Percentiles rank a stretch among this genome's conserved stretches.
These are phyloP conservation scores for Pristis pectinata DNA, from an alignment of 2,797 vertebrate species.

Conservation along the genomic window DNA sequence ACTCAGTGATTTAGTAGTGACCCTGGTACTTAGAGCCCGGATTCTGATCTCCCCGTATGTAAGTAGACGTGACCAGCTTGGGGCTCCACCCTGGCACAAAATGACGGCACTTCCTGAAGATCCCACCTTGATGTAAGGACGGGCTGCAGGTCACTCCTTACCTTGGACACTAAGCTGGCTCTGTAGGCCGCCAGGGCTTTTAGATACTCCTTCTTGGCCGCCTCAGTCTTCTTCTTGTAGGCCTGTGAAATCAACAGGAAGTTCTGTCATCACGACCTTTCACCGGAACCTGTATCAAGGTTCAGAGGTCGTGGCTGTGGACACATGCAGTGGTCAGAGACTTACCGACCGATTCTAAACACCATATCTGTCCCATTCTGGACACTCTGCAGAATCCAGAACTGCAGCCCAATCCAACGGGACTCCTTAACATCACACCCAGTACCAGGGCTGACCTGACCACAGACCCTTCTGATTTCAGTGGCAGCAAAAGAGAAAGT, in stretches of 20 bases:
- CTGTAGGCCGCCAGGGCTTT: conserved; percentile 96
- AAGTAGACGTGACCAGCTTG: background rate
- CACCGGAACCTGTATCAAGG: background rate
- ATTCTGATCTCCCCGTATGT: background rate
- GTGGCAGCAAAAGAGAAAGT: too few species aligned
- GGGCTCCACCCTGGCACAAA: background rate
- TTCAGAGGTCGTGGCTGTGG: background rate
- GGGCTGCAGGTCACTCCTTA: conserved; percentile 53
- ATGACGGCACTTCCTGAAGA: background rate
- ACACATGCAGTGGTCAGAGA: too few species aligned
- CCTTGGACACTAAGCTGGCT: conserved; percentile 99
- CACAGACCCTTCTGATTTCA: too few species aligned
- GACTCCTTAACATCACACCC: too few species aligned
- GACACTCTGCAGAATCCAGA: too few species aligned
- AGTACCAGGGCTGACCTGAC: too few species aligned
- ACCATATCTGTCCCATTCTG: too few species aligned
- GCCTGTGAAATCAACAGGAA: conserved; percentile 63
- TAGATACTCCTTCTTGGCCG: conserved; percentile 98
- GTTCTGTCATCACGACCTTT: background rate
- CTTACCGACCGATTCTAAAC: too few species aligned
- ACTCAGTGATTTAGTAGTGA: background rate
- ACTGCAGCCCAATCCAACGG: too few species aligned
- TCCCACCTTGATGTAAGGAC: too few species aligned
- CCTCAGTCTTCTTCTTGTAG: conserved; percentile 98
- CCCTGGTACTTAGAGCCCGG: background rate